A percentile compares a stretch with the other conserved stretches of the same genome.
These are phyloP conservation scores for Forpus xanthops DNA, from an alignment of 2,797 vertebrate species.

Conservation along the genomic window DNA sequence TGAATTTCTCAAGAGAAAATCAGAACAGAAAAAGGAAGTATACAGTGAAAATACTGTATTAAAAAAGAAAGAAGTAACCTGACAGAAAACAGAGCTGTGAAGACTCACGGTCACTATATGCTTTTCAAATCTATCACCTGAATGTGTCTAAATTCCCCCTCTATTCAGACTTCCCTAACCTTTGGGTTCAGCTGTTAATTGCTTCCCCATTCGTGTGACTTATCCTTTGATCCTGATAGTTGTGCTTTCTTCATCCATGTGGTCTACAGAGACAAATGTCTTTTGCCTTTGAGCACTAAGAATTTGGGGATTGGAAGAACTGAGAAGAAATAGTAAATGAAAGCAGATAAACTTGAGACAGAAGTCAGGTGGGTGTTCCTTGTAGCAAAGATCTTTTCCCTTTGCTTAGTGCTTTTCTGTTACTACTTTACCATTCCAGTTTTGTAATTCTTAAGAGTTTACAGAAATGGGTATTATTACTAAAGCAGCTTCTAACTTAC, in stretches of 20 bases:
- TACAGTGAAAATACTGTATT: background rate
- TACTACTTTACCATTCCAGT: background rate
- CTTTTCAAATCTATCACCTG: background rate
- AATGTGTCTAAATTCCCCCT: background rate
- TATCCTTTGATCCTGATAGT: background rate
- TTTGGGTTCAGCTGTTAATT: background rate
- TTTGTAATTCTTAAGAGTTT: background rate
- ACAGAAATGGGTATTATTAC: background rate
- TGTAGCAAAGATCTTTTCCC: background rate
- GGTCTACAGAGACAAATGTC: rapidly evolving
- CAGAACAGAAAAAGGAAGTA: background rate
- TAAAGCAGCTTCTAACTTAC: background rate
- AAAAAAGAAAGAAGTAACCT: background rate
- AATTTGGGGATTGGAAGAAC: background rate
- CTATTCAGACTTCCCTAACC: background rate
- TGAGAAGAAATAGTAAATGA: background rate
- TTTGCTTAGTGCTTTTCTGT: background rate
- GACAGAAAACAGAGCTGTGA: background rate
- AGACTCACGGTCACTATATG: background rate
- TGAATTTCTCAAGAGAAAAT: background rate
- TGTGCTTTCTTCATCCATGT: background rate
- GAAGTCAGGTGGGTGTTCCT: background rate
- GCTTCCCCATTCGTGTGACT: background rate
- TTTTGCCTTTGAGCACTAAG: background rate
- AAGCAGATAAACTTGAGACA: background rate